phyloP scores from a whole-genome alignment of 2,888 invertebrate genomes.

The Vanessa cardui region DNA sequence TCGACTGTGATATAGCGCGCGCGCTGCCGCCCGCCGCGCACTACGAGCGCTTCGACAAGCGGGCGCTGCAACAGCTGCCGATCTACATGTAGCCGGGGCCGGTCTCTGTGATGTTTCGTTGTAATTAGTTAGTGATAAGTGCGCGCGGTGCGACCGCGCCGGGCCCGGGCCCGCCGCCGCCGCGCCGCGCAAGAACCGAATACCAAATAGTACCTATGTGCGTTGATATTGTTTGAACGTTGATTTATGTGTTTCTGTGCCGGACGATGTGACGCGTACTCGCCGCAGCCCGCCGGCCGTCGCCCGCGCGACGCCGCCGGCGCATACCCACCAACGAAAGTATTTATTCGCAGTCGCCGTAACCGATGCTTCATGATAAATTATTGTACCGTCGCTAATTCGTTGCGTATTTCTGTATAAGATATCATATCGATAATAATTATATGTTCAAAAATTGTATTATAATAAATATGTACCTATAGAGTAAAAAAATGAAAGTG shows the following conservation, averaged over 20 bases:
- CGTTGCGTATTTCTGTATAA: slow-evolving; percentile 80
- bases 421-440: slow-evolving; percentile 79
- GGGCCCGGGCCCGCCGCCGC: slow-evolving; percentile 30
- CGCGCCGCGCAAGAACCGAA: slow-evolving; percentile 57
- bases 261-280: slow-evolving; percentile 52
- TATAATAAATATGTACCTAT: slow-evolving; percentile 80
- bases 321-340: slow-evolving; percentile 66
- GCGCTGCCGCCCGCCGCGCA: slow-evolving; percentile 67
- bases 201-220: slow-evolving; percentile 78
- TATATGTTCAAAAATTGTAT: slow-evolving; percentile 82
- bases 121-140: slow-evolving; percentile 75
- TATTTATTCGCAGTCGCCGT: slow-evolving; percentile 78
- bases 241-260: slow-evolving; percentile 68
- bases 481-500: slow-evolving; percentile 81
- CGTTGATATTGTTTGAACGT: slow-evolving; percentile 76
- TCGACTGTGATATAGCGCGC: slow-evolving; percentile 77
- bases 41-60: slow-evolving; percentile 79
- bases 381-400: slow-evolving; percentile 77
- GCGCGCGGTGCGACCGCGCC: slow-evolving; percentile 45
- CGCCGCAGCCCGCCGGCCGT: slow-evolving; percentile 27
- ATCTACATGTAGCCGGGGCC: slow-evolving; percentile 77
- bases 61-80: slow-evolving; percentile 79
- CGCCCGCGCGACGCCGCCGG: slow-evolving; percentile 41
- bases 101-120: slow-evolving; percentile 74
- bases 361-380: slow-evolving; percentile 75